Percentiles rank a stretch among this genome's conserved stretches.
Conservation (phyloP, 2,888 invertebrate genomes). For the Troides aeacus region DNA sequence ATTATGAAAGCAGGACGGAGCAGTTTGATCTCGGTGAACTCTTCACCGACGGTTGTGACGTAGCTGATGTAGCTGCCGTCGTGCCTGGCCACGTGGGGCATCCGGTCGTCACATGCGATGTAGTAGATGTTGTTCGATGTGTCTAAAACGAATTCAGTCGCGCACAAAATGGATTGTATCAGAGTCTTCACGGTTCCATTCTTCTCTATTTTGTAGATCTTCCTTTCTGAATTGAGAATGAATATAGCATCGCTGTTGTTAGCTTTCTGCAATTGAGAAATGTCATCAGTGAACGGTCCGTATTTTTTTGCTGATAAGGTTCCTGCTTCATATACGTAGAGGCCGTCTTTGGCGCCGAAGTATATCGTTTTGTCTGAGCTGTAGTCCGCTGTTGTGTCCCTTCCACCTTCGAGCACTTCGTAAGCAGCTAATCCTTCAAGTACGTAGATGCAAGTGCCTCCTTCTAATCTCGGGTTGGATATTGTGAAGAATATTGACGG, state of each 20-base stretch:
- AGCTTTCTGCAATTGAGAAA: conserved; percentile 61
- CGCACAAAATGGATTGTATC: conserved; percentile 47
- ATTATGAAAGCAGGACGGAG: conserved; percentile 62
- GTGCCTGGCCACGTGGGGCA: conserved; percentile 49
- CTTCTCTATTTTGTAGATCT: conserved; percentile 52
- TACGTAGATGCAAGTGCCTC: conserved; percentile 62
- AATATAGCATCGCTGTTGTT: conserved; percentile 55
- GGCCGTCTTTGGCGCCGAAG: conserved; percentile 56
- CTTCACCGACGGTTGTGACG: conserved; percentile 46
- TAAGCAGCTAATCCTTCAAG: conserved; percentile 62
- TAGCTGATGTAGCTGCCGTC: conserved; percentile 43
- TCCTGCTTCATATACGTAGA: conserved; percentile 54
- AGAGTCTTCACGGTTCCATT: conserved; percentile 51
- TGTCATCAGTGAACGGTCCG: conserved; percentile 55
- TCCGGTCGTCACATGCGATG: conserved; percentile 49
- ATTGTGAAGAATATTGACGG: conserved; percentile 63
- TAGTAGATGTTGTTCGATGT: conserved; percentile 63
- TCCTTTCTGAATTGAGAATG: conserved; percentile 46
- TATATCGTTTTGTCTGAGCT: conserved; percentile 48
- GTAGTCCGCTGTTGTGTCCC: conserved; percentile 60
- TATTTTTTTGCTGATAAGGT: conserved; percentile 56
- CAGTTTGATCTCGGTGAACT: conserved; percentile 50
- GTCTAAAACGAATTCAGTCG: conserved; percentile 61
- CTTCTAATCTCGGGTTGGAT: conserved; percentile 50
- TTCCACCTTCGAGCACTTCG: conserved; percentile 60